These are phyloP conservation scores for Lepidurus arcticus DNA, from an alignment of 1,140 invertebrate species.

Conservation along the genomic window DNA sequence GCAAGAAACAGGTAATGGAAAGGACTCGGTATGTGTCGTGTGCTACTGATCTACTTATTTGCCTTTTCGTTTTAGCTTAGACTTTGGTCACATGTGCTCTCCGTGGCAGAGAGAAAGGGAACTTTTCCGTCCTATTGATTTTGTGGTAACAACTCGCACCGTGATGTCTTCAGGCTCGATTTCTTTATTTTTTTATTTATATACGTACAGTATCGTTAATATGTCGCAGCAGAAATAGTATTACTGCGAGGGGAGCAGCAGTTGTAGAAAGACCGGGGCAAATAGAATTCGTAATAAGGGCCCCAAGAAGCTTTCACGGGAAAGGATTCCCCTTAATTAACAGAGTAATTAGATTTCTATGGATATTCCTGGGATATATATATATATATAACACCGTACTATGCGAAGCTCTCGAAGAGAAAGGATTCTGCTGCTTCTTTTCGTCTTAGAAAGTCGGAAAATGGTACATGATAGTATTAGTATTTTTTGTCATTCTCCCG, in stretches of 20 bases:
- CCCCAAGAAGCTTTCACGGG: background rate
- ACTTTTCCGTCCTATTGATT: constrained; percentile 6
- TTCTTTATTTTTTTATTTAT: background rate
- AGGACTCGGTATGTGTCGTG: background rate
- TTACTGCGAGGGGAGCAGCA: background rate
- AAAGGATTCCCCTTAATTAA: background rate
- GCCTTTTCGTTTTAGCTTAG: background rate
- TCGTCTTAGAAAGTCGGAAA: background rate
- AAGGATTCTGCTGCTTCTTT: background rate
- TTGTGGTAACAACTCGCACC: constrained; percentile 18
- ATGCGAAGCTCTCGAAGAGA: background rate
- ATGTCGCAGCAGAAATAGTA: background rate
- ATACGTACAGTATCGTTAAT: background rate
- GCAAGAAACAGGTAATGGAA: background rate
- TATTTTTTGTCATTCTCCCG: background rate
- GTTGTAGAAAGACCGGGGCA: background rate
- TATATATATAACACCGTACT: no score
- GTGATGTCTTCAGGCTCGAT: background rate
- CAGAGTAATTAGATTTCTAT: background rate
- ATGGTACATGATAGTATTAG: background rate
- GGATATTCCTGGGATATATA: background rate
- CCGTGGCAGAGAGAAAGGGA: background rate
- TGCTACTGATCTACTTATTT: constrained; percentile 18
- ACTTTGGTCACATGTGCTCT: background rate
- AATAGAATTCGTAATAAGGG: background rate